These are phyloP conservation scores for Enteromius thamalakanensis DNA, from an alignment of 2,797 vertebrate genomes.

Conservation along the genomic window DNA sequence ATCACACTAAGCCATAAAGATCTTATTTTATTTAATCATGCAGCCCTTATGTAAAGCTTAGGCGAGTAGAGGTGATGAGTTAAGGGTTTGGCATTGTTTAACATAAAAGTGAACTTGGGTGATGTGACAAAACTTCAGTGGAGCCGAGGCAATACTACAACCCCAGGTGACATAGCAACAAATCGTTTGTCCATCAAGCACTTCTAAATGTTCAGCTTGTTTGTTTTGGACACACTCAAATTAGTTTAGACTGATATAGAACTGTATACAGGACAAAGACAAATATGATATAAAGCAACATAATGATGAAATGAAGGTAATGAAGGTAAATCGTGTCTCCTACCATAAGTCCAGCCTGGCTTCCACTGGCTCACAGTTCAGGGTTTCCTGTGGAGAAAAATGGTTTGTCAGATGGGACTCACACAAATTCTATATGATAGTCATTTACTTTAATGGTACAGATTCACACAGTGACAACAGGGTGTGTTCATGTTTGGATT, in stretches of 20 bases:
- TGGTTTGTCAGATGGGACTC: constrained; percentile 50
- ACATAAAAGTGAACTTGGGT: constrained; percentile 21
- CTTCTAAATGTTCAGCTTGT: not conserved
- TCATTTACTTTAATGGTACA: constrained; percentile 4
- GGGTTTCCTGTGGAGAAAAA: constrained; percentile 69
- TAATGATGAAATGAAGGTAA: no score
- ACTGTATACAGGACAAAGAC: constrained; percentile 69
- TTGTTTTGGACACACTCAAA: constrained; percentile 16
- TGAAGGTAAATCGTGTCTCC: constrained; percentile 58
- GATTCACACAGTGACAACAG: not conserved
- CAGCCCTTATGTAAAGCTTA: constrained; percentile 22
- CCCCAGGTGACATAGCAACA: not conserved
- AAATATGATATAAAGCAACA: not conserved
- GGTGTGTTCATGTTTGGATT: constrained; percentile 18
- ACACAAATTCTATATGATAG: constrained; percentile 2
- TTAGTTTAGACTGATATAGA: constrained; percentile 22
- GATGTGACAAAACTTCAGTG: constrained; percentile 16
- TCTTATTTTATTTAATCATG: not conserved
- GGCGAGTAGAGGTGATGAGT: constrained; percentile 2
- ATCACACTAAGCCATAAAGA: not conserved
- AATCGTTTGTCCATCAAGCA: constrained; percentile 30
- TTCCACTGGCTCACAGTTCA: constrained; percentile 77
- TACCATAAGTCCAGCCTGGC: constrained; percentile 81
- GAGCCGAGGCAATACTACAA: constrained; percentile 13
- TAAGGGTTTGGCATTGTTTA: constrained; percentile 7